phyloP scores from a whole-genome alignment of 2,797 vertebrate genomes.

The Bryconaethiops microstoma region DNA sequence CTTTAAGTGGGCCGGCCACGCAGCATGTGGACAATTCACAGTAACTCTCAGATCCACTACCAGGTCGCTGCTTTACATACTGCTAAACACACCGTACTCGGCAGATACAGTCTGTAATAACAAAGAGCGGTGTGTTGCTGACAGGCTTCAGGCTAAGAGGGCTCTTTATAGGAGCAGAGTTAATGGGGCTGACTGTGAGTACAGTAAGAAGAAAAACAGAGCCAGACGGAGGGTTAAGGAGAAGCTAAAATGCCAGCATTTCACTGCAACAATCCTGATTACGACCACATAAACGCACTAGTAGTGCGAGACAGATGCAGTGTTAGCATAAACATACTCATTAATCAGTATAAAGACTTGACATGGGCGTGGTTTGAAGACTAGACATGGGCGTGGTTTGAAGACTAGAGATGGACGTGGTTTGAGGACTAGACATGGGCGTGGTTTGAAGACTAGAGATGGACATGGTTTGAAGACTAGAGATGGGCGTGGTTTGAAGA shows the following conservation, averaged over 20 bases:
- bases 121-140: constrained; percentile 27
- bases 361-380: neutral
- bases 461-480: no score
- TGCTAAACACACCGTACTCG: neutral
- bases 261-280: neutral
- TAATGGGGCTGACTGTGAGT: neutral
- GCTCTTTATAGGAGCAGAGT: constrained; percentile 9
- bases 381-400: no score
- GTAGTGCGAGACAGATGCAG: neutral
- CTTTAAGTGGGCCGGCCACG: constrained; percentile 4
- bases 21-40: neutral
- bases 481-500: no score
- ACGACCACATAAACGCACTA: neutral
- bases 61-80: neutral
- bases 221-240: neutral
- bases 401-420: no score
- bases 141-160: constrained; percentile 24
- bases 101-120: constrained; percentile 11
- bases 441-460: neutral
- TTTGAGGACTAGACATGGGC: no score
- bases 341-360: neutral
- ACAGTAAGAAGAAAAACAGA: constrained; percentile 10
- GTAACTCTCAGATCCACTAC: neutral
- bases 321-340: neutral
- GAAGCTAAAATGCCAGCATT: neutral